Conservation (phyloP, 1,140 invertebrate genomes). For the Planococcus citri region DNA sequence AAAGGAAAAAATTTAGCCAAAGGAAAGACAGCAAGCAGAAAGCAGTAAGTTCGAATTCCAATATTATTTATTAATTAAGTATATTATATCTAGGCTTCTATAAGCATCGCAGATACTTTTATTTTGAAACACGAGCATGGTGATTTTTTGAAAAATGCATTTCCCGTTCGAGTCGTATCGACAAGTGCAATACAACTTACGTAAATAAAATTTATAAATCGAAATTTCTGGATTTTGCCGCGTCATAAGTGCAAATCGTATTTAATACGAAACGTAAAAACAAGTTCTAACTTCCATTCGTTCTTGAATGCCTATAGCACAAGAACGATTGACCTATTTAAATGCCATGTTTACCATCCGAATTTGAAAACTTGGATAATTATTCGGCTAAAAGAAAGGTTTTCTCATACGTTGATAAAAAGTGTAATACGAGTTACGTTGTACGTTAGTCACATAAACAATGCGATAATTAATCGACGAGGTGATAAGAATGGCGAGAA, state of each 20-base stretch:
- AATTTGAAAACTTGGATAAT: not conserved
- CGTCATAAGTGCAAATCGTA: not conserved
- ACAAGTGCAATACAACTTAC: no score
- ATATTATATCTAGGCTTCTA: no score
- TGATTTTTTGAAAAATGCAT: no score
- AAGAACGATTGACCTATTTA: not conserved
- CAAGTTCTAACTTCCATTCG: not conserved
- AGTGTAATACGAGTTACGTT: no score
- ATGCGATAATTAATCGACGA: no score
- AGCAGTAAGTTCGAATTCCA: conserved; percentile 4
- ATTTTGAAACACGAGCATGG: no score
- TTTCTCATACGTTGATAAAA: no score
- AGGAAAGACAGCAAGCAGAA: conserved; percentile 8
- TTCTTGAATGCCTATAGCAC: conserved; percentile 2
- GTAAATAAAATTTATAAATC: not conserved
- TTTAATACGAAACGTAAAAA: not conserved
- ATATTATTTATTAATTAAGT: no score
- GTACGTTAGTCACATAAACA: no score
- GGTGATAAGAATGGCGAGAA: no score
- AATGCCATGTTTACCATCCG: not conserved
- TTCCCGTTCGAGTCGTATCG: no score
- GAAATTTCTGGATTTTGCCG: not conserved
- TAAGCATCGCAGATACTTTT: no score
- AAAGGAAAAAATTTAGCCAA: conserved; percentile 10
- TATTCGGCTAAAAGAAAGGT: not conserved